These are phyloP conservation scores for Mugil cephalus DNA, from an alignment of 2,113 vertebrate species.

Conservation along the genomic window DNA sequence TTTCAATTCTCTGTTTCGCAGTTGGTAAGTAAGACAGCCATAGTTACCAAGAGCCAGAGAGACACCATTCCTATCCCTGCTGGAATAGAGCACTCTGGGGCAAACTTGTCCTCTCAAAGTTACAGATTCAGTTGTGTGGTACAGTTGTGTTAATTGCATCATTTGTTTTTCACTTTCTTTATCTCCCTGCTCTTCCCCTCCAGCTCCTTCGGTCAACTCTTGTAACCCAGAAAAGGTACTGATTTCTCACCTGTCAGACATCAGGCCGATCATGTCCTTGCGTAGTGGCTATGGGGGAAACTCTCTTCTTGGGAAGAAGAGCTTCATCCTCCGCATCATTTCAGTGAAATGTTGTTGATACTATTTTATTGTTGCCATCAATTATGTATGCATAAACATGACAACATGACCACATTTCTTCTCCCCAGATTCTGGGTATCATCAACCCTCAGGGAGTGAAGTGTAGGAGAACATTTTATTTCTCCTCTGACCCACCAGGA, in stretches of 20 bases:
- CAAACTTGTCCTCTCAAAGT: conserved; percentile 93
- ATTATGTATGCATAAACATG: too few relatives aligned
- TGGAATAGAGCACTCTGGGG: conserved; percentile 88
- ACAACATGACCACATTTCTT: not conserved
- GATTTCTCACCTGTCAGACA: conserved; percentile 95
- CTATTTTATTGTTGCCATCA: too few relatives aligned
- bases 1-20: conserved; percentile 56
- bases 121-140: conserved; percentile 57
- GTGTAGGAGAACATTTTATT: too few relatives aligned
- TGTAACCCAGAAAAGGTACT: conserved; percentile 95
- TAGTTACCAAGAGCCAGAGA: conserved; percentile 91
- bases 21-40: conserved; percentile 97
- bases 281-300: conserved; percentile 98
- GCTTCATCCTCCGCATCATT: conserved; percentile 96
- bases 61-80: conserved; percentile 89
- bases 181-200: not conserved
- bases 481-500: too few relatives aligned
- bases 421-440: conserved; percentile 92
- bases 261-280: conserved; percentile 93
- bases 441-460: conserved; percentile 94
- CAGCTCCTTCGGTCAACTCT: conserved; percentile 93
- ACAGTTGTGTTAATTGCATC: not conserved
- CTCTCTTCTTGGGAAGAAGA: conserved; percentile 98
- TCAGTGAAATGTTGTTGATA: too few relatives aligned
- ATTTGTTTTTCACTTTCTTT: not conserved